phyloP scores from a whole-genome alignment of 2,797 vertebrate species.

The Hippoglossus hippoglossus region DNA sequence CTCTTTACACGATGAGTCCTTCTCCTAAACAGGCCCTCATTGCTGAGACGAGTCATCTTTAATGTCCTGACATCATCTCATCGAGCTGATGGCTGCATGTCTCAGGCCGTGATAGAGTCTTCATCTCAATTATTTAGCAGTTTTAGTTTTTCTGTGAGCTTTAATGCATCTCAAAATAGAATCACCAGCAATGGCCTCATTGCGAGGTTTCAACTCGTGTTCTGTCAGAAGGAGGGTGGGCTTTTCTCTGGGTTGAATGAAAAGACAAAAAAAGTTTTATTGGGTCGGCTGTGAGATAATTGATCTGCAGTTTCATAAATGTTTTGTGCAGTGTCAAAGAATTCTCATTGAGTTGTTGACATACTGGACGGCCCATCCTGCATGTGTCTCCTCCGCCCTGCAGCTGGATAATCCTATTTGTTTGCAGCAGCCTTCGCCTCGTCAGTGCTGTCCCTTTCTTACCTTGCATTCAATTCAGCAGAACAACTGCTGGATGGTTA shows the following conservation, averaged over 20 bases:
- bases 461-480: slow-evolving; percentile 16
- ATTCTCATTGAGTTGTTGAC: too few species aligned
- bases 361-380: too few species aligned
- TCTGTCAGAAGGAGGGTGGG: slow-evolving; percentile 24
- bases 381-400: too few species aligned
- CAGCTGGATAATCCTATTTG: too few species aligned
- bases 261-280: too few species aligned
- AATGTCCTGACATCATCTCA: slow-evolving; percentile 43
- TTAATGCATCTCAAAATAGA: slow-evolving; percentile 81
- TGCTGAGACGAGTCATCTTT: neutral
- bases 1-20: slow-evolving; percentile 13
- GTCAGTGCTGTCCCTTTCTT: slow-evolving; percentile 6
- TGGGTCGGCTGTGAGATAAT: too few species aligned
- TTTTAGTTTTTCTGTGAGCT: slow-evolving; percentile 59
- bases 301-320: too few species aligned
- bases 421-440: neutral
- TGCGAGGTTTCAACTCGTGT: slow-evolving; percentile 64
- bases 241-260: too few species aligned
- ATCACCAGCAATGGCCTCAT: slow-evolving; percentile 67
- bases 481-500: slow-evolving; percentile 21
- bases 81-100: neutral
- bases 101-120: slow-evolving; percentile 48
- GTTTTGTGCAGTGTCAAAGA: too few species aligned
- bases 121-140: slow-evolving; percentile 81
- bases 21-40: neutral